phyloP scores from a whole-genome alignment of 1,140 invertebrate genomes.

The Heliconius nattereri region DNA sequence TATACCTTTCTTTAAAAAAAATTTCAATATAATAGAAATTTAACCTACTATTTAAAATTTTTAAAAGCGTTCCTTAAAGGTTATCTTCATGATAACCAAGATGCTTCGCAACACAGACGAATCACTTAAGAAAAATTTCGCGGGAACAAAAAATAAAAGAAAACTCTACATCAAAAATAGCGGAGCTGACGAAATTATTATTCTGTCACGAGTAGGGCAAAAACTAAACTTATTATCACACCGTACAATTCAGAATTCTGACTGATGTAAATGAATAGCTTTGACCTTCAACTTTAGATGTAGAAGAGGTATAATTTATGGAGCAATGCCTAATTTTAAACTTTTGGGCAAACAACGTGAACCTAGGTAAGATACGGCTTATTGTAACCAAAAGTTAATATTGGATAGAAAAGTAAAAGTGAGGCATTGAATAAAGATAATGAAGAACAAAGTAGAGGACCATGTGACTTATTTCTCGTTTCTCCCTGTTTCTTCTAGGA shows the following conservation, averaged over 20 bases:
- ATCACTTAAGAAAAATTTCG: background rate
- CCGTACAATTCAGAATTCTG: background rate
- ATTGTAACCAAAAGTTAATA: background rate
- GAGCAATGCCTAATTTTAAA: background rate
- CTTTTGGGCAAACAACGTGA: background rate
- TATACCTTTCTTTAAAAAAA: background rate
- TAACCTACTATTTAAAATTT: background rate
- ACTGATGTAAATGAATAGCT: slow-evolving; percentile 7
- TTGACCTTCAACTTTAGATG: background rate
- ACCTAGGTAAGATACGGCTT: background rate
- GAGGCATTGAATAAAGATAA: too few species aligned
- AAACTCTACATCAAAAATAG: background rate
- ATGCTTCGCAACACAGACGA: background rate
- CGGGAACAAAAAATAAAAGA: background rate
- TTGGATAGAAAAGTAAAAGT: background rate
- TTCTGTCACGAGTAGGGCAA: background rate
- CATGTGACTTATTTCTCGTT: too few species aligned
- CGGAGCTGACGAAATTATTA: background rate
- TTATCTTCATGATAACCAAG: background rate
- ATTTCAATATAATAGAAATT: too few species aligned
- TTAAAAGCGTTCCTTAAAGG: background rate
- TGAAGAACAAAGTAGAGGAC: too few species aligned
- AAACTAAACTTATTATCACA: background rate
- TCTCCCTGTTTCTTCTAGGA: too few species aligned
- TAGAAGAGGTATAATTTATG: background rate